Evolutionary conservation across 1,140 invertebrate species (phyloP), one percentile per base, ranked within the genome.

Genomic region (Thaumatotibia leucotreta): DNA sequence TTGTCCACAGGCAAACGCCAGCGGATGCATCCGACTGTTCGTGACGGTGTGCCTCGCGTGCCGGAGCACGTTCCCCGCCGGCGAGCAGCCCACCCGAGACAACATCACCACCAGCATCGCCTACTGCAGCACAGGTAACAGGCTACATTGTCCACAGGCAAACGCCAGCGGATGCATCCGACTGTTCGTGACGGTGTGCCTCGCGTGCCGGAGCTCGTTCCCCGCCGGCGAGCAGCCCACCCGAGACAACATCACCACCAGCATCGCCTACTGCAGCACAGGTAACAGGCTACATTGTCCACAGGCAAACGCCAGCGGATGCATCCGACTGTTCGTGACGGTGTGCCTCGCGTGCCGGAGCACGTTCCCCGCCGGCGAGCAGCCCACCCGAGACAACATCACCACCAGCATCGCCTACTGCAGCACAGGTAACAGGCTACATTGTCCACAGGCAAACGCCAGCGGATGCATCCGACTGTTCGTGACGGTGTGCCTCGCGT

Each of bases 361-460:
- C 49, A 93, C 96, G 76, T 94, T 97, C 75, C 95, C 97, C 79
- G 77, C 89, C 2, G 87, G 83, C 35, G 88, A 92, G 79, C 95
- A 95, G 63, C 95, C 95, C 29, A 95, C 95, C 77, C 93, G 99
- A 73, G 95, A 98, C 76, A 95, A 99, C 91, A 93, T 99, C 74
- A 97, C 96, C 49, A 99, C 98, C 91, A 98, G 98, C 94, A 99
- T 99, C 85, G 99, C 97, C 1, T 99, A 99, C 91, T 99, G 98
- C 91, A 99, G 99, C 76, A 98, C 98, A 80, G 98, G 98, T 99
- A 92, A 92, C 95, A 5, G 10, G 4, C 9, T 11, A 39, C 33
- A 39, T n/a, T n/a, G n/a, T n/a, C n/a, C n/a, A n/a, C n/a, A n/a
- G n/a, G n/a, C n/a, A n/a, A n/a, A n/a, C n/a, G 92, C 92, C 49